Percentiles rank a stretch among this genome's conserved stretches.
These are phyloP conservation scores for Eupithecia pulchellata DNA, from an alignment of 2,888 invertebrate genomes.

Conservation along the genomic window DNA sequence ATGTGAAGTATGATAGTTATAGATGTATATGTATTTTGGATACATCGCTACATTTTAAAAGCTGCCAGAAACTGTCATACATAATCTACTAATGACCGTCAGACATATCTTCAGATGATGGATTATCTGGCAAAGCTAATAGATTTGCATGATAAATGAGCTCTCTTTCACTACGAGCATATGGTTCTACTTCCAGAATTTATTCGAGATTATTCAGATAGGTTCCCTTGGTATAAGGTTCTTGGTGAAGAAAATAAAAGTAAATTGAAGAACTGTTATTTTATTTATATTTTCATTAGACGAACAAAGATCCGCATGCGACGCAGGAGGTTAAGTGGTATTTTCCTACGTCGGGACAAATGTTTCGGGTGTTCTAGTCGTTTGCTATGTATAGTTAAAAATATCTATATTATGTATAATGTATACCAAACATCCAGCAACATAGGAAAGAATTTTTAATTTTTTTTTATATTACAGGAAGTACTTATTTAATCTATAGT, in stretches of 20 bases:
- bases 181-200: constrained; percentile 3
- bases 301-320: too few relatives aligned
- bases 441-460: too few relatives aligned
- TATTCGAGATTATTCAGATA: neutral
- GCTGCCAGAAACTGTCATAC: neutral
- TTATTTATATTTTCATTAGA: too few relatives aligned
- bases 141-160: constrained; percentile 11
- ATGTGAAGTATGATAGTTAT: neutral
- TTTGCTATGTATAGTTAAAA: too few relatives aligned
- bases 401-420: too few relatives aligned
- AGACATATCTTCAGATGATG: constrained; percentile 9
- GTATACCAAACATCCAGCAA: too few relatives aligned
- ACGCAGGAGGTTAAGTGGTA: too few relatives aligned
- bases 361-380: too few relatives aligned
- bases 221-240: neutral
- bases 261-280: too few relatives aligned
- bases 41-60: neutral
- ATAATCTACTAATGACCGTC: neutral
- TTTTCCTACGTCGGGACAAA: too few relatives aligned
- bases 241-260: neutral
- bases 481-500: too few relatives aligned
- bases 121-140: constrained; percentile 1
- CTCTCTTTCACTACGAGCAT: neutral
- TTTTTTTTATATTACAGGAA: too few relatives aligned
- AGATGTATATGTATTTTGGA: neutral